These are phyloP conservation scores for Nomia melanderi DNA, from an alignment of 1,140 invertebrate genomes.

Conservation along the genomic window DNA sequence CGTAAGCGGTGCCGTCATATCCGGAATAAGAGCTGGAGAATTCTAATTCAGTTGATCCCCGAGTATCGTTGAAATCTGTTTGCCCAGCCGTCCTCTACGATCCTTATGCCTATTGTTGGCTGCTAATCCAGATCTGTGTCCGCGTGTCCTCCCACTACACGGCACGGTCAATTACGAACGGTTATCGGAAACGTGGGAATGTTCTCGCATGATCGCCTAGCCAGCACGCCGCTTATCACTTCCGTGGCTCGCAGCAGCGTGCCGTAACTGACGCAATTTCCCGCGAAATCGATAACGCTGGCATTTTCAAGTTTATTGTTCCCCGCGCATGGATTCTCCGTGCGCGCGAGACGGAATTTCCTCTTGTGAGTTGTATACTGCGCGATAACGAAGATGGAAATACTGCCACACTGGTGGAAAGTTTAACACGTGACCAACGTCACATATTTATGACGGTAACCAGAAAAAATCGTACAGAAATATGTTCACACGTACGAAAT, in stretches of 20 bases:
- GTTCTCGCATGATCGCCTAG: constrained; percentile 11
- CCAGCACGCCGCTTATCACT: constrained; percentile 56
- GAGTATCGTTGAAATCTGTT: constrained; percentile 51
- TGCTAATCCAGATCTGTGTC: constrained; percentile 13
- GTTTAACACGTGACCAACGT: too few relatives aligned
- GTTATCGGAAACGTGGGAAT: constrained; percentile 25
- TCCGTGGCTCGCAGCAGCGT: constrained; percentile 25
- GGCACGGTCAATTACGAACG: neutral
- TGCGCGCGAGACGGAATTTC: neutral
- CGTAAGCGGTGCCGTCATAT: constrained; percentile 69
- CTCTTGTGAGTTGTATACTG: too few relatives aligned
- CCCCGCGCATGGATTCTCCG: neutral
- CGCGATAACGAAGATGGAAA: too few relatives aligned
- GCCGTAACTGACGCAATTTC: constrained; percentile 63
- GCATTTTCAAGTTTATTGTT: constrained; percentile 18
- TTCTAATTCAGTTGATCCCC: constrained; percentile 44
- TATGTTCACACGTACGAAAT: too few relatives aligned
- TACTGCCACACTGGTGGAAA: too few relatives aligned
- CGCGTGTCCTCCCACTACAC: neutral
- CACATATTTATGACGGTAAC: too few relatives aligned
- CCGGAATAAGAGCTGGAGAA: constrained; percentile 65
- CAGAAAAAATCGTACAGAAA: too few relatives aligned
- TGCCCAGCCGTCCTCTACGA: constrained; percentile 44
- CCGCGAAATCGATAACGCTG: constrained; percentile 20
- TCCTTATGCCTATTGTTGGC: constrained; percentile 32